Conservation (phyloP, 2,888 invertebrate genomes). For the Balanococcus diminutus region DNA sequence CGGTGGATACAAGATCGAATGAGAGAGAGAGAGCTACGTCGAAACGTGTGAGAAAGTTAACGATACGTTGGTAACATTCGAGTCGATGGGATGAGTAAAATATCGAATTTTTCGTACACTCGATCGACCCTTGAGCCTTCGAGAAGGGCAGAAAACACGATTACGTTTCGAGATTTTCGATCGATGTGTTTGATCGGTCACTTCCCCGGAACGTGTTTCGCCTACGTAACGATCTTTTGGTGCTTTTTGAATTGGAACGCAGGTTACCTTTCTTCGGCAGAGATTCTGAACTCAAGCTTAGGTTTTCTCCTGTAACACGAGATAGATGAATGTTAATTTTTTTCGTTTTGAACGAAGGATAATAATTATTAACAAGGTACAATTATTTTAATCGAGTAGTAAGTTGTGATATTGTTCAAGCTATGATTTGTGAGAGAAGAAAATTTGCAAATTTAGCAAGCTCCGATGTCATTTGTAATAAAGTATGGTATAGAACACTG, state of each 20-base stretch:
- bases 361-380: not conserved
- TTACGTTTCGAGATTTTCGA: slow-evolving; percentile 29
- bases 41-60: not conserved
- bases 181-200: slow-evolving; percentile 39
- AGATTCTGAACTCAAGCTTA: slow-evolving; percentile 49
- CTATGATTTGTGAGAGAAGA: not conserved
- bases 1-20: not conserved
- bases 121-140: not conserved
- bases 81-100: no score
- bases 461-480: not conserved
- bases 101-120: not conserved
- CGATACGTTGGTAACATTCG: not conserved
- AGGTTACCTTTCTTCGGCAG: slow-evolving; percentile 37
- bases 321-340: not conserved
- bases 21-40: not conserved
- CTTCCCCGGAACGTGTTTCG: slow-evolving; percentile 49
- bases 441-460: not conserved
- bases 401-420: not conserved
- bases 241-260: slow-evolving; percentile 51
- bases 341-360: not conserved
- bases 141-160: not conserved
- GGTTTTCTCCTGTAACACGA: slow-evolving; percentile 38
- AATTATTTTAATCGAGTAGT: not conserved
- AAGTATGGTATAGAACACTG: not conserved
- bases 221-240: slow-evolving; percentile 45